phyloP scores from a whole-genome alignment of 2,113 vertebrate species.

The Ptilorrhoa leucosticta region DNA sequence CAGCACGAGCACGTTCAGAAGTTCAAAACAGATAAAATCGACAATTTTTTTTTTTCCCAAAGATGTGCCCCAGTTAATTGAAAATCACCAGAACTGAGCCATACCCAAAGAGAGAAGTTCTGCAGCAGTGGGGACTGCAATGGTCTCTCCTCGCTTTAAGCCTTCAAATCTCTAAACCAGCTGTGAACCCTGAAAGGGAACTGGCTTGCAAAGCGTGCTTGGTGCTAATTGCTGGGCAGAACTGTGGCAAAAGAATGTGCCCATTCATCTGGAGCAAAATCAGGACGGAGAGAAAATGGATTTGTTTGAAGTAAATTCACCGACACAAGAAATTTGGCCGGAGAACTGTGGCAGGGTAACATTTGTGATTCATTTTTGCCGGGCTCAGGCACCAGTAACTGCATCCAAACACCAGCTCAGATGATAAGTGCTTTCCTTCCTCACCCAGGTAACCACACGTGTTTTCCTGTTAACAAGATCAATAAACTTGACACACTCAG shows the following conservation, averaged over 20 bases:
- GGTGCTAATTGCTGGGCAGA: neutral
- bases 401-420: neutral
- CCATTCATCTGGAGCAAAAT: neutral
- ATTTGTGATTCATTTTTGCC: neutral
- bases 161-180: neutral
- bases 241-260: neutral
- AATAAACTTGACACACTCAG: constrained; percentile 77
- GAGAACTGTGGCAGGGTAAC: neutral
- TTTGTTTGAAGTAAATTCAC: neutral
- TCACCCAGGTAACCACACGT: constrained; percentile 39
- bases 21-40: neutral
- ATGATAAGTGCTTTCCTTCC: constrained; percentile 28
- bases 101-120: neutral
- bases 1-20: neutral
- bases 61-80: neutral
- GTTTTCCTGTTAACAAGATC: constrained; percentile 73
- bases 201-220: neutral
- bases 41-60: neutral
- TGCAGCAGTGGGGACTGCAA: neutral
- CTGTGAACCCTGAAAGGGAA: neutral
- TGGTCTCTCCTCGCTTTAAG: neutral
- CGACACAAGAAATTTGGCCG: neutral
- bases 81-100: neutral
- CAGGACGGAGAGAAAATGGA: neutral
- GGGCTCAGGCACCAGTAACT: neutral